phyloP scores from a whole-genome alignment of 2,113 vertebrate species.

The Calypte anna region DNA sequence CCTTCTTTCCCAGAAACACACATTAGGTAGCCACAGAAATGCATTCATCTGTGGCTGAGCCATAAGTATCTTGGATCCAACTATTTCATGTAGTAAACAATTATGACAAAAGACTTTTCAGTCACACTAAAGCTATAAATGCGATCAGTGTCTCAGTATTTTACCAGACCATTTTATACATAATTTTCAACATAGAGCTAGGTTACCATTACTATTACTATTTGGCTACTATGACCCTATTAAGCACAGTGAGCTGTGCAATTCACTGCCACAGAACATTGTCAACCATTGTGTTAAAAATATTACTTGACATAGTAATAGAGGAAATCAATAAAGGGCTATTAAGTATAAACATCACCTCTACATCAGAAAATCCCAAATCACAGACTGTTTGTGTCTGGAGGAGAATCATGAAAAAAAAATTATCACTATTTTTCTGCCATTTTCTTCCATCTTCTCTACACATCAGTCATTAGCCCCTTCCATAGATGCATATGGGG shows the following conservation, averaged over 20 bases:
- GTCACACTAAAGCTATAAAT: background rate
- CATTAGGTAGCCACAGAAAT: rapidly evolving
- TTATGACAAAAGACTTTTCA: background rate
- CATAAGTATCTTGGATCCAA: background rate
- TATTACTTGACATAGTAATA: background rate
- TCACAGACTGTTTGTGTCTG: background rate
- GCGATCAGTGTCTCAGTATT: background rate
- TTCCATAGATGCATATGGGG: background rate
- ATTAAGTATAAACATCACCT: background rate
- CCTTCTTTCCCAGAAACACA: background rate
- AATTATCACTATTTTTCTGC: background rate
- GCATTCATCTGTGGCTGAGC: background rate
- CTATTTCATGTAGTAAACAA: background rate
- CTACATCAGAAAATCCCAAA: conserved; percentile 14
- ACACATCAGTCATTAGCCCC: background rate
- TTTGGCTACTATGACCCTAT: background rate
- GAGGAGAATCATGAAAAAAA: background rate
- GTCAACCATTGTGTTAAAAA: background rate
- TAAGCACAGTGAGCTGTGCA: background rate
- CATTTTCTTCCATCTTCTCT: background rate
- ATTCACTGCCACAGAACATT: background rate
- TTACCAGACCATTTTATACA: background rate
- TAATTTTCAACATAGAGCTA: background rate
- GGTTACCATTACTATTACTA: background rate
- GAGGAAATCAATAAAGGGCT: background rate